Conservation (phyloP, 1,140 invertebrate genomes). For the Drosophila watanabei region DNA sequence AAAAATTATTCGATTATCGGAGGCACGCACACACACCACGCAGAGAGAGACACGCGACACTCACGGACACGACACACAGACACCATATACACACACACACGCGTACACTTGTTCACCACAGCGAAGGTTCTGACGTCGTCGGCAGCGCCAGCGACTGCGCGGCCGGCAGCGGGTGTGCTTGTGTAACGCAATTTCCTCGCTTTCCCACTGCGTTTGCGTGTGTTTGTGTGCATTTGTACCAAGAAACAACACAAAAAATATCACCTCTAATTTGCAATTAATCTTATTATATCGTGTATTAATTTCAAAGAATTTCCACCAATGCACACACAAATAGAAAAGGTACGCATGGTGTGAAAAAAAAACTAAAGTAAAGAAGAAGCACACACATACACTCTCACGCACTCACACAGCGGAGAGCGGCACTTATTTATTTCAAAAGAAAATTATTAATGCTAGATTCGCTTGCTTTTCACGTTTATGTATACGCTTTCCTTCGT, state of each 20-base stretch:
- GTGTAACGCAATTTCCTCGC: slow-evolving; percentile 78
- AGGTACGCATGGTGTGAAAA: slow-evolving; percentile 48
- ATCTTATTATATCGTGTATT: slow-evolving; percentile 16
- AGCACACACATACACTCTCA: slow-evolving; percentile 23
- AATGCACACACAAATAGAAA: slow-evolving; percentile 23
- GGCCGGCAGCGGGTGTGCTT: slow-evolving; percentile 60
- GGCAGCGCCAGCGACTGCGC: slow-evolving; percentile 19
- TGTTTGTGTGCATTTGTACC: slow-evolving; percentile 9
- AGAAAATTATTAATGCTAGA: slow-evolving; percentile 30
- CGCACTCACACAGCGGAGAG: slow-evolving; percentile 15
- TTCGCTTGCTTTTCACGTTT: slow-evolving; percentile 28
- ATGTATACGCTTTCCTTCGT: slow-evolving; percentile 63
- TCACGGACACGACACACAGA: slow-evolving; percentile 44
- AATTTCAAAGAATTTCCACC: slow-evolving; percentile 27
- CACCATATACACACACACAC: slow-evolving; percentile 20
- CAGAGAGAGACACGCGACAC: slow-evolving; percentile 49
- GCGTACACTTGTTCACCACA: slow-evolving; percentile 52
- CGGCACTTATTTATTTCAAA: slow-evolving; percentile 37
- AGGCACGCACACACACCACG: slow-evolving; percentile 42
- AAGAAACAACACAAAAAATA: slow-evolving; percentile 18
- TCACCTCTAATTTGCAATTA: slow-evolving; percentile 26
- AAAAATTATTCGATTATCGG: slow-evolving; percentile 54
- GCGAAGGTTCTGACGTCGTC: slow-evolving; percentile 30
- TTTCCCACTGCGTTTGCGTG: slow-evolving; percentile 11
- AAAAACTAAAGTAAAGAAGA: slow-evolving; percentile 16